Conservation (phyloP, 2,113 vertebrate species). For the Lota lota region DNA sequence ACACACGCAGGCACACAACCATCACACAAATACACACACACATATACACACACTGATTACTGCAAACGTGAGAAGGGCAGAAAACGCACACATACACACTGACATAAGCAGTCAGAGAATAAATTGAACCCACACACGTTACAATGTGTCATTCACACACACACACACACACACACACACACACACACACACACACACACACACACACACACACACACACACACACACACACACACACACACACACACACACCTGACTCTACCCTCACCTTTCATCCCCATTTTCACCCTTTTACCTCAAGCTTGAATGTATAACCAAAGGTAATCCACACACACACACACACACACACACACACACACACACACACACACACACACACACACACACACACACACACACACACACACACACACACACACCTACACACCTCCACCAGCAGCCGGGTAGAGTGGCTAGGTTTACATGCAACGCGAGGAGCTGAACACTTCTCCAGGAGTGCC, state of each 20-base stretch:
- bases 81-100: too few relatives aligned
- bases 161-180: too few relatives aligned
- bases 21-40: too few relatives aligned
- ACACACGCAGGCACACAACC: too few relatives aligned
- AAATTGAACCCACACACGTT: too few relatives aligned
- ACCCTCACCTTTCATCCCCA: too few relatives aligned
- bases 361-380: neutral
- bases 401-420: neutral
- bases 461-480: slow-evolving; percentile 46
- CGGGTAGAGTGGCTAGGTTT: neutral
- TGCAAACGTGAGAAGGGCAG: too few relatives aligned
- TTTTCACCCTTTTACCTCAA: neutral
- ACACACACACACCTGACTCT: neutral
- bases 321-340: neutral
- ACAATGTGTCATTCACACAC: too few relatives aligned
- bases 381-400: slow-evolving; percentile 3
- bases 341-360: neutral
- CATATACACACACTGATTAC: too few relatives aligned
- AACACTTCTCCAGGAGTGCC: neutral
- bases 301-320: neutral
- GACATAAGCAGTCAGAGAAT: too few relatives aligned
- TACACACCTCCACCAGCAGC: slow-evolving; percentile 12
- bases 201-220: slow-evolving; percentile 4
- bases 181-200: too few relatives aligned
- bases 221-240: slow-evolving; percentile 4